Evolutionary conservation across 1,140 invertebrate species (phyloP).

Genomic region (Drusus annulatus): DNA sequence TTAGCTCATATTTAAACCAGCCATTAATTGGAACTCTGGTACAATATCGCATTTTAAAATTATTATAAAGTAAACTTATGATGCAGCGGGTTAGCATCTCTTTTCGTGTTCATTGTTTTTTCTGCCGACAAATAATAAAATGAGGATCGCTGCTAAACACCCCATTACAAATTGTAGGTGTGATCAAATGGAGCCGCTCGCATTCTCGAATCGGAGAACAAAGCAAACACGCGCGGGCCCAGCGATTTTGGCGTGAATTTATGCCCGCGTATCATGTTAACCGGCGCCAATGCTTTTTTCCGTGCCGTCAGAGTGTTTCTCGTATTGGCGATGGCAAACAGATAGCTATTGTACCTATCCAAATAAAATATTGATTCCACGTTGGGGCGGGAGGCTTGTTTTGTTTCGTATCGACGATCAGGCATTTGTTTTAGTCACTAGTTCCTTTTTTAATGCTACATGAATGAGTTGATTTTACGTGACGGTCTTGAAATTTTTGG

Average conservation of each 20-base stretch:
- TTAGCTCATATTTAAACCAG: no score
- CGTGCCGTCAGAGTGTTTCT: conserved; percentile 1
- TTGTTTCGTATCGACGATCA: no score
- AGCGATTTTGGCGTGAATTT: conserved; percentile 24
- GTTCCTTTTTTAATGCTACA: no score
- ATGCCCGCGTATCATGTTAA: conserved; percentile 21
- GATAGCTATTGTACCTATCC: neutral
- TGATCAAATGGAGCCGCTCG: neutral
- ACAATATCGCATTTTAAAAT: no score
- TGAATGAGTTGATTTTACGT: no score
- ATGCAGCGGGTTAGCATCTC: no score
- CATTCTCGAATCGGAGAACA: conserved; percentile 8
- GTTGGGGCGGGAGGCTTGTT: neutral
- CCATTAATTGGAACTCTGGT: no score
- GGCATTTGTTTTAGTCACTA: no score
- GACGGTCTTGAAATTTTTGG: no score
- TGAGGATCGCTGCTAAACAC: neutral
- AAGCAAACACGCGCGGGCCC: conserved; percentile 11
- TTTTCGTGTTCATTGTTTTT: neutral
- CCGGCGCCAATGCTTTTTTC: conserved; percentile 23
- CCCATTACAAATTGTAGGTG: conserved; percentile 27
- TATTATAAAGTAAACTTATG: no score
- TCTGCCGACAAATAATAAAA: neutral
- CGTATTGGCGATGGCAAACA: neutral
- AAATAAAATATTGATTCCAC: neutral